These are phyloP conservation scores for Datnioides undecimradiatus DNA, from an alignment of 2,113 vertebrate genomes.

Conservation along the genomic window DNA sequence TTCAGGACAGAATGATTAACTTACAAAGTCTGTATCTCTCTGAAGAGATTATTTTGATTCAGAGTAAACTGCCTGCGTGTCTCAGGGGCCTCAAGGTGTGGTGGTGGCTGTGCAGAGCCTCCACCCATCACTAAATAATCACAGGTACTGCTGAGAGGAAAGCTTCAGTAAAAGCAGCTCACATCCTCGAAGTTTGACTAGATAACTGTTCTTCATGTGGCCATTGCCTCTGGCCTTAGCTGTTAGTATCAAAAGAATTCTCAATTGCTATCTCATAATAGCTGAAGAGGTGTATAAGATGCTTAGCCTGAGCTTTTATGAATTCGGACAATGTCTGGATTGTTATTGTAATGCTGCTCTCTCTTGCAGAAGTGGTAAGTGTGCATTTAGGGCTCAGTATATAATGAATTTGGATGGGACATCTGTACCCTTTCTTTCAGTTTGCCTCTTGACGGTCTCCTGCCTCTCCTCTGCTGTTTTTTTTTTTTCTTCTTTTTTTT, in stretches of 20 bases:
- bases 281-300: constrained; percentile 34
- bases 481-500: neutral
- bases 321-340: constrained; percentile 38
- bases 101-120: constrained; percentile 18
- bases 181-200: constrained; percentile 32
- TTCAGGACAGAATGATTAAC: constrained; percentile 53
- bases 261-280: constrained; percentile 28
- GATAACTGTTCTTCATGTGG: constrained; percentile 27
- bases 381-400: constrained; percentile 41
- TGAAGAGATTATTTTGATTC: constrained; percentile 63
- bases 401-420: constrained; percentile 56
- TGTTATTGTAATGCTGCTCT: constrained; percentile 44
- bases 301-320: constrained; percentile 47
- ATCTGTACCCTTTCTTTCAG: constrained; percentile 59
- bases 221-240: constrained; percentile 38
- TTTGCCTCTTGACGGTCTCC: constrained; percentile 59
- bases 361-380: constrained; percentile 50
- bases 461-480: constrained; percentile 57
- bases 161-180: constrained; percentile 4
- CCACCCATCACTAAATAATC: constrained; percentile 41
- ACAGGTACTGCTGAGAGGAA: constrained; percentile 1
- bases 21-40: constrained; percentile 33
- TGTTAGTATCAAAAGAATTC: constrained; percentile 50
- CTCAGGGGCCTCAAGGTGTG: constrained; percentile 29
- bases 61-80: constrained; percentile 36